These are phyloP conservation scores for Hafferia zeledoni DNA, from an alignment of 2,797 vertebrate genomes.

Conservation along the genomic window DNA sequence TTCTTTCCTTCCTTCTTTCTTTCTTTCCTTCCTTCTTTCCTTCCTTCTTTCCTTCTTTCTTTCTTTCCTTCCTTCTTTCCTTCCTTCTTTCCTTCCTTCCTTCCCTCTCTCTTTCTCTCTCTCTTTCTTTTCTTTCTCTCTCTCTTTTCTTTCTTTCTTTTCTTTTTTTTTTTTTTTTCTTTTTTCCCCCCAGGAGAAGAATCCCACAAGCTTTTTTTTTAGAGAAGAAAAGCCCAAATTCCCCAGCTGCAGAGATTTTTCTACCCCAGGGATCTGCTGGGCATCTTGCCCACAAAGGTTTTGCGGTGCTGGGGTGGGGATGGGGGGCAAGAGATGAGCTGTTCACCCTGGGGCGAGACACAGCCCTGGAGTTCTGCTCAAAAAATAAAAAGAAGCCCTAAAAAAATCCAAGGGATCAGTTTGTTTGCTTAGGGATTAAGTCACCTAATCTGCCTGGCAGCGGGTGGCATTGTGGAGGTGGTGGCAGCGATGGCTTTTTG, in stretches of 20 bases:
- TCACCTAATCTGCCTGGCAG: background rate
- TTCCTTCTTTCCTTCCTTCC: no score
- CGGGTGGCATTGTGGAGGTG: background rate
- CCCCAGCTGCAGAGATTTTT: background rate
- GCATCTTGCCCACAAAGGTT: rapidly evolving
- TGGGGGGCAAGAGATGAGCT: background rate
- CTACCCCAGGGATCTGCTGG: rapidly evolving
- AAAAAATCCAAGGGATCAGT: background rate
- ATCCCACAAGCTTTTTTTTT: background rate
- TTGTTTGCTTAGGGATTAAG: conserved; percentile 27
- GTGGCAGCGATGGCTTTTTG: conserved; percentile 1
- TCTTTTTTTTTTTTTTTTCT: background rate
- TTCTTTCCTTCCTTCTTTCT: no score
- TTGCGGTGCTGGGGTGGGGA: rapidly evolving
- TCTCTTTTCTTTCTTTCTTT: background rate
- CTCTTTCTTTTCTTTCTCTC: rapidly evolving
- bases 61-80: no score
- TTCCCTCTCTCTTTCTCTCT: no score
- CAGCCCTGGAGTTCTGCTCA: background rate
- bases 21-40: no score
- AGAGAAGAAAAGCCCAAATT: background rate
- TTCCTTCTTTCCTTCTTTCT: no score
- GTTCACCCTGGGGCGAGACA: background rate
- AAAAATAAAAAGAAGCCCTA: background rate
- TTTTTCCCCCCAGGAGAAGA: no score